These are phyloP conservation scores for Pseudocheirus occidentalis DNA, from an alignment of 2,797 vertebrate genomes.

Conservation along the genomic window DNA sequence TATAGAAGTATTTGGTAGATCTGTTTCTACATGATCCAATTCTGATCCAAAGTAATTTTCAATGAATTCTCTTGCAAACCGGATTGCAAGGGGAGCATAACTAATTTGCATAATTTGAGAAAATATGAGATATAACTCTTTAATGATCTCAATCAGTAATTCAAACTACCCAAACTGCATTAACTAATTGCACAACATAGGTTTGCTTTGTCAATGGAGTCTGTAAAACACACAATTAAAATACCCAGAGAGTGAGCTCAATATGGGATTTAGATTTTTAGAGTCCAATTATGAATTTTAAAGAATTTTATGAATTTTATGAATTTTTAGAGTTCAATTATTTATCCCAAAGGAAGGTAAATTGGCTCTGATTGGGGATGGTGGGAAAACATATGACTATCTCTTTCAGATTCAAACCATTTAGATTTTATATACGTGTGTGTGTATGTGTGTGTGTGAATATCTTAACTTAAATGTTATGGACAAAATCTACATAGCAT, in stretches of 20 bases:
- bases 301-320: too few relatives aligned
- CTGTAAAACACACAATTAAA: constrained; percentile 21
- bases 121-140: not conserved
- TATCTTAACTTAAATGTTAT: not conserved
- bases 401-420: not conserved
- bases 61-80: not conserved
- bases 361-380: not conserved
- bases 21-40: constrained; percentile 3
- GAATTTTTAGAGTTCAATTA: not conserved
- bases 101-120: constrained; percentile 19
- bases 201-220: constrained; percentile 18
- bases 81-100: not conserved
- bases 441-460: too few relatives aligned
- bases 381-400: not conserved
- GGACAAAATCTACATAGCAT: not conserved
- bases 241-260: not conserved
- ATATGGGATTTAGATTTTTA: constrained; percentile 11
- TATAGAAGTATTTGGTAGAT: constrained; percentile 15
- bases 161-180: not conserved
- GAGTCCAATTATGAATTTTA: not conserved
- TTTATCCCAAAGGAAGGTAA: constrained; percentile 2
- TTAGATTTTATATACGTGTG: not conserved
- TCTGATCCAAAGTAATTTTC: constrained; percentile 23
- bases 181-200: not conserved
- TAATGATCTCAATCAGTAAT: not conserved